These are phyloP conservation scores for Bombylius discolor DNA, from an alignment of 2,888 invertebrate genomes.

Conservation along the genomic window DNA sequence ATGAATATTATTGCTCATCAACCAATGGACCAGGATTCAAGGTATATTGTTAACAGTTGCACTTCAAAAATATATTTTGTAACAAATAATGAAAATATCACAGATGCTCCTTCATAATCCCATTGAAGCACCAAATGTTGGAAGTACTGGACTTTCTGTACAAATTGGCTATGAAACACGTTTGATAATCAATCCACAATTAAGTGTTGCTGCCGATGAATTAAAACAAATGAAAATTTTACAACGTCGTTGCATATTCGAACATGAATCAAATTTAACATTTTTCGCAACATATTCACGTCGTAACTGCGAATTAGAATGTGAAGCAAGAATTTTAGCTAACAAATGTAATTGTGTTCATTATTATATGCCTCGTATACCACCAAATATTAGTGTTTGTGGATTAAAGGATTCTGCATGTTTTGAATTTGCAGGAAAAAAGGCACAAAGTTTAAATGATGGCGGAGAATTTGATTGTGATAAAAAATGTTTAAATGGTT, in stretches of 20 bases:
- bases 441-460: conserved; percentile 18
- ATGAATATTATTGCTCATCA: conserved; percentile 69
- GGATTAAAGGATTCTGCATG: conserved; percentile 58
- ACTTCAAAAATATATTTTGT: too few relatives aligned
- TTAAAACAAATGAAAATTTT: conserved; percentile 45
- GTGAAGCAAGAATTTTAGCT: conserved; percentile 57
- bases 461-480: conserved; percentile 19
- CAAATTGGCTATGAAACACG: conserved; percentile 60
- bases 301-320: conserved; percentile 66
- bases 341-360: conserved; percentile 28
- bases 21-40: conserved; percentile 45
- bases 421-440: conserved; percentile 35
- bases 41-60: conserved; percentile 12
- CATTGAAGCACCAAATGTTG: conserved; percentile 67
- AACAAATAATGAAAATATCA: too few relatives aligned
- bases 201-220: conserved; percentile 32
- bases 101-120: conserved; percentile 68
- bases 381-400: conserved; percentile 55
- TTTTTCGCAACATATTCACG: conserved; percentile 62
- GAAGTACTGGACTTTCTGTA: conserved; percentile 58
- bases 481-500: conserved; percentile 54
- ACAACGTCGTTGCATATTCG: conserved; percentile 60
- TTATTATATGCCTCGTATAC: conserved; percentile 43
- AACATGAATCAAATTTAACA: conserved; percentile 52
- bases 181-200: conserved; percentile 53